These are phyloP conservation scores for Orchesella flavescens DNA, from an alignment of 2,888 invertebrate species.

Conservation along the genomic window DNA sequence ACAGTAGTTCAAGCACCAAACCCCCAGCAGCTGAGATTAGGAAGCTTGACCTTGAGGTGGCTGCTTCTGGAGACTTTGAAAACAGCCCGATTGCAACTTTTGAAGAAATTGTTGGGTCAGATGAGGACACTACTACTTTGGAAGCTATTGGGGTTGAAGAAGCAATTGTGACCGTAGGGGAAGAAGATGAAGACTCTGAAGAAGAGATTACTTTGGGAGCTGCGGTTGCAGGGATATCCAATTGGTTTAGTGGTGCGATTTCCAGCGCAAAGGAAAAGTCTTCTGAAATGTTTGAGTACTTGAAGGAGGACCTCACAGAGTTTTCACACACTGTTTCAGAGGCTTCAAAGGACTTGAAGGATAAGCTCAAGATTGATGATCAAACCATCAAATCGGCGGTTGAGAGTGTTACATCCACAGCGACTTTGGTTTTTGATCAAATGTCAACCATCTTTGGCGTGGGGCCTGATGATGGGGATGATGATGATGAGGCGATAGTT, in stretches of 20 bases:
- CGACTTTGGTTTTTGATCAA: conserved; percentile 69
- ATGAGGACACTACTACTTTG: too few species aligned
- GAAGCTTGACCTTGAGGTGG: not conserved
- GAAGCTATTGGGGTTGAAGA: too few species aligned
- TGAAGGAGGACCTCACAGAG: conserved; percentile 71
- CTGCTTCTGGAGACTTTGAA: not conserved
- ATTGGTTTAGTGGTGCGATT: conserved; percentile 67
- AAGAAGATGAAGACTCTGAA: too few species aligned
- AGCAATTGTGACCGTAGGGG: too few species aligned
- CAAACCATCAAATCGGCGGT: conserved; percentile 67
- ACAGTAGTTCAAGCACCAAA: not conserved
- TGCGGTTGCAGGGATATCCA: conserved; percentile 53
- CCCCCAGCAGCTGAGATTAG: not conserved
- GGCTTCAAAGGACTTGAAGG: conserved; percentile 70
- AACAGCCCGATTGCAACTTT: not conserved
- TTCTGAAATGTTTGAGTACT: conserved; percentile 70
- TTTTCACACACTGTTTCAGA: conserved; percentile 70
- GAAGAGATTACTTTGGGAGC: conserved; percentile 50
- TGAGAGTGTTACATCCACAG: conserved; percentile 64
- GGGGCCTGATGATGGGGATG: conserved; percentile 70
- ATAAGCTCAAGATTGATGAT: conserved; percentile 70
- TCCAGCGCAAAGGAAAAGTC: conserved; percentile 68
- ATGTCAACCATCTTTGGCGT: conserved; percentile 71
- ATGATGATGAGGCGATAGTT: conserved; percentile 66
- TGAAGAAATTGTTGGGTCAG: conserved; percentile 1